Conservation (phyloP, 2,797 vertebrate species). For the Rhadinocentrus ornatus region DNA sequence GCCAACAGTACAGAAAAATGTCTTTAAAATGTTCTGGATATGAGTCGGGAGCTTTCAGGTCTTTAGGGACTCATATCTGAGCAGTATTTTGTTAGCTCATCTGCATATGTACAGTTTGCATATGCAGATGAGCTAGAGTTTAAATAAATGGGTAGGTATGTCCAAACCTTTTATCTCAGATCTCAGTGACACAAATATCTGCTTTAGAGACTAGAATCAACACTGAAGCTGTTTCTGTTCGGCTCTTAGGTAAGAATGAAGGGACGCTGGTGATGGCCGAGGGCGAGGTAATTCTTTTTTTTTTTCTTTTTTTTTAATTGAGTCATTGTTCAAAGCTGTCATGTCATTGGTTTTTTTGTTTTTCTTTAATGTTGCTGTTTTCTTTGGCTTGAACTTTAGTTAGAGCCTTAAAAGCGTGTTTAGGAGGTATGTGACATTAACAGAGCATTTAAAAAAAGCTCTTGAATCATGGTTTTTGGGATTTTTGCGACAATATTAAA, state of each 20-base stretch:
- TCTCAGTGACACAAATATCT: background rate
- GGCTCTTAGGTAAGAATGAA: slow-evolving; percentile 92
- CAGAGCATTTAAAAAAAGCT: background rate
- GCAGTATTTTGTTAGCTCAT: background rate
- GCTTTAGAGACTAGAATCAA: background rate
- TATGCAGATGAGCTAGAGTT: too few species aligned
- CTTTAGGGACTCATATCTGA: background rate
- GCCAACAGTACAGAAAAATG: background rate
- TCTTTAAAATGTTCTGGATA: background rate
- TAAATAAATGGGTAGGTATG: background rate
- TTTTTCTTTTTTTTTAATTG: background rate
- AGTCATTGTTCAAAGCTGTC: background rate
- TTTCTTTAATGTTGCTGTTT: background rate
- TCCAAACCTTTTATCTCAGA: background rate
- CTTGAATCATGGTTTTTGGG: too few species aligned
- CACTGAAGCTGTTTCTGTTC: slow-evolving; percentile 24
- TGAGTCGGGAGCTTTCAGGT: background rate
- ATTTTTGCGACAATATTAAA: background rate
- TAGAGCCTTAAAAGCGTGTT: background rate
- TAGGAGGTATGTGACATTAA: background rate
- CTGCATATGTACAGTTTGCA: background rate
- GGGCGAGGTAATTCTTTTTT: slow-evolving; percentile 81
- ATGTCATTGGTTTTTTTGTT: background rate
- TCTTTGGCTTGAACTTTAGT: background rate
- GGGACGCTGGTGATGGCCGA: slow-evolving; percentile 97